Conservation (phyloP, 2,797 vertebrate species). For the Centropyge bicolor region DNA sequence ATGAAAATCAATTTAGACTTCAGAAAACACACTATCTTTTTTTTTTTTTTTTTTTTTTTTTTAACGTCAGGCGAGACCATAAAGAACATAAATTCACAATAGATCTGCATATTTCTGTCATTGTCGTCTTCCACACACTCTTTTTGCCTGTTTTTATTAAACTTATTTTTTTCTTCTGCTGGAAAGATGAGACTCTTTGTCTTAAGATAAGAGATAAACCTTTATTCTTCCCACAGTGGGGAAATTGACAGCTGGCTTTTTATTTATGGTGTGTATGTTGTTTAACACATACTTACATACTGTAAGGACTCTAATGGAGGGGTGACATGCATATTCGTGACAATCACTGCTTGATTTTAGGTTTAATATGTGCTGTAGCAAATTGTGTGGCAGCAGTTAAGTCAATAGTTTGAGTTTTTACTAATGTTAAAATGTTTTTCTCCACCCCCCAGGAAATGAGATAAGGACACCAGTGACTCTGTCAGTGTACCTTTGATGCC, state of each 20-base stretch:
- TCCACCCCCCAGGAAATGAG: constrained; percentile 84
- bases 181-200: not conserved
- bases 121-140: not conserved
- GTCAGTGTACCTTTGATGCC: constrained; percentile 47
- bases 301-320: too few species aligned
- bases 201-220: too few species aligned
- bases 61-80: not conserved
- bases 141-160: not conserved
- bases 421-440: not conserved
- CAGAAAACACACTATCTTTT: not conserved
- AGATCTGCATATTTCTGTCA: not conserved
- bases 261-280: not conserved
- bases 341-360: not conserved
- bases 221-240: too few species aligned
- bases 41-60: too few species aligned
- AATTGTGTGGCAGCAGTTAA: not conserved
- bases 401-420: not conserved
- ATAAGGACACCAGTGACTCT: constrained; percentile 74
- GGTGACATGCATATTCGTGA: too few species aligned
- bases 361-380: not conserved
- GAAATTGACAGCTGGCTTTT: too few species aligned
- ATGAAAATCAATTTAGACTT: not conserved
- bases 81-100: not conserved
- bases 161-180: not conserved
- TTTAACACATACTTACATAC: not conserved